These are phyloP conservation scores for Panulirus ornatus DNA, from an alignment of 1,140 invertebrate species.

Conservation along the genomic window DNA sequence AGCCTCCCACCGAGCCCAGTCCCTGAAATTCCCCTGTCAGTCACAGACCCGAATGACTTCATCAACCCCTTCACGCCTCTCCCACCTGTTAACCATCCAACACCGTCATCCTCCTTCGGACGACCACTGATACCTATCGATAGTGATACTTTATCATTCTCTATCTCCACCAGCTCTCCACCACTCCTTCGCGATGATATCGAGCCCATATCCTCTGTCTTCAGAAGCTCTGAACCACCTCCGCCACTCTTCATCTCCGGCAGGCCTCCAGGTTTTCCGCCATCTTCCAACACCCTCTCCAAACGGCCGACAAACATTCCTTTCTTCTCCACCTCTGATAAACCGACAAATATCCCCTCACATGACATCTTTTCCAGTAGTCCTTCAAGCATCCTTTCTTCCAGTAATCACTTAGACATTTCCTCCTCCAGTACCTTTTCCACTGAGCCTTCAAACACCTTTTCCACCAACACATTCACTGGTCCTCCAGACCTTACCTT, in stretches of 20 bases:
- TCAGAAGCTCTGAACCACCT: neutral
- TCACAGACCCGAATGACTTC: neutral
- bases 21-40: neutral
- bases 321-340: too few relatives aligned
- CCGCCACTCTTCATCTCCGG: constrained; percentile 10
- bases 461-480: neutral
- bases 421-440: neutral
- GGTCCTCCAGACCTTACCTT: too few relatives aligned
- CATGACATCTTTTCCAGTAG: neutral
- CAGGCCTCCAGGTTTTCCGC: neutral
- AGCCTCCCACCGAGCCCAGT: neutral
- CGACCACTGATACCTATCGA: neutral
- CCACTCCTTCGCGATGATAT: too few relatives aligned
- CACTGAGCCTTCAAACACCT: neutral
- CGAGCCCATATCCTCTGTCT: neutral
- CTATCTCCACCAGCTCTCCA: neutral
- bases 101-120: neutral
- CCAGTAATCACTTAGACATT: neutral
- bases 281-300: too few relatives aligned
- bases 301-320: too few relatives aligned
- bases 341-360: neutral
- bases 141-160: neutral
- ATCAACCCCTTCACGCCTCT: neutral
- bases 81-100: too few relatives aligned
- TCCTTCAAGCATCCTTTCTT: neutral